A percentile compares a stretch with the other conserved stretches of the same genome.
Conservation (phyloP, 2,113 vertebrate genomes). For the Microtus richardsoni region DNA sequence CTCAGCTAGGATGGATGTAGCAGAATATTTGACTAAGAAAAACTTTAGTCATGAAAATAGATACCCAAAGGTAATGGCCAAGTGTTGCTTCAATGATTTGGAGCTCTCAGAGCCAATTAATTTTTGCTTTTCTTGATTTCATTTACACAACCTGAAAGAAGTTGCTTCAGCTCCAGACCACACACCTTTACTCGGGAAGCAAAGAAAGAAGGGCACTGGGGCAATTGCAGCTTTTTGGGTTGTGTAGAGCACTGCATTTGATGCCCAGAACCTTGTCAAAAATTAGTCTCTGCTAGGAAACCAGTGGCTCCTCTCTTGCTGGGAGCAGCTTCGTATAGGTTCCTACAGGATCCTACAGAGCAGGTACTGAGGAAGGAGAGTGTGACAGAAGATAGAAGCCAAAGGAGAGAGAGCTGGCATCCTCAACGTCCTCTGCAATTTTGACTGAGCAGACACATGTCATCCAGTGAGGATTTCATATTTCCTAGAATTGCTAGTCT, state of each 20-base stretch:
- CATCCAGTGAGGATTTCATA: not conserved
- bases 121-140: not conserved
- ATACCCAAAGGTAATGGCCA: not conserved
- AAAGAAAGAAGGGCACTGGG: not conserved
- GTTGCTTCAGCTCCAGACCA: not conserved
- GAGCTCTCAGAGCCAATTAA: not conserved
- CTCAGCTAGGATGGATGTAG: not conserved
- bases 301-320: not conserved
- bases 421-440: not conserved
- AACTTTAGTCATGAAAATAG: not conserved
- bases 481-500: constrained; percentile 3
- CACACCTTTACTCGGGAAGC: not conserved
- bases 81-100: not conserved
- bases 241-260: not conserved
- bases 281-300: not conserved
- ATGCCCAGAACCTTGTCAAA: not conserved
- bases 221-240: too few species aligned
- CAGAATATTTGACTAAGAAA: not conserved
- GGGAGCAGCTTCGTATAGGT: not conserved
- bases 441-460: not conserved
- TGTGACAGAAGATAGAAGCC: not conserved
- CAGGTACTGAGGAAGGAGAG: not conserved
- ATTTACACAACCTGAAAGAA: not conserved
- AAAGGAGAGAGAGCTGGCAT: not conserved
- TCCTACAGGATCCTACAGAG: not conserved